Evolutionary conservation across 2,888 invertebrate species (phyloP).

Genomic region (Macrostomum cliftonense): DNA sequence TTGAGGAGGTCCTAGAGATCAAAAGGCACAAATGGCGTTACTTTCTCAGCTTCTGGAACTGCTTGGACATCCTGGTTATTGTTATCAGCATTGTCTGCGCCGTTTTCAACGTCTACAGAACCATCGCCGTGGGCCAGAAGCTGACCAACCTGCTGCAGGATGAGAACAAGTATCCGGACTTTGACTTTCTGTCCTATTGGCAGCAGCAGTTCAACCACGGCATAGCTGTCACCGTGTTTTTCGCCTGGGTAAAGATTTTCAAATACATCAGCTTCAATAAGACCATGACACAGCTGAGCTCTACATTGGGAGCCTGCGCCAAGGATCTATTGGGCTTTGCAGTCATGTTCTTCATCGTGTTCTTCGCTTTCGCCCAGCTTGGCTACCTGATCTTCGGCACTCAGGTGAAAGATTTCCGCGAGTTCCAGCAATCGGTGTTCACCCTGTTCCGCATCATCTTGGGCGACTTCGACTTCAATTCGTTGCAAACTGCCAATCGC

Average conservation of each 20-base stretch:
- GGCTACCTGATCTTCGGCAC: slow-evolving; percentile 55
- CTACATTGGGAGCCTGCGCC: slow-evolving; percentile 50
- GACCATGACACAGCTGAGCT: slow-evolving; percentile 54
- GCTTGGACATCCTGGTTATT: slow-evolving; percentile 47
- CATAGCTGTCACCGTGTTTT: slow-evolving; percentile 47
- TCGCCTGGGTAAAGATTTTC: slow-evolving; percentile 55
- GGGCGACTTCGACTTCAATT: slow-evolving; percentile 55
- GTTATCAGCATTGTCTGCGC: slow-evolving; percentile 40
- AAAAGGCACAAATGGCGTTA: slow-evolving; percentile 37
- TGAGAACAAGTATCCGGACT: slow-evolving; percentile 42
- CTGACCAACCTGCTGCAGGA: slow-evolving; percentile 35
- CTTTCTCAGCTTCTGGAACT: slow-evolving; percentile 47
- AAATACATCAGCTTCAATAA: slow-evolving; percentile 58
- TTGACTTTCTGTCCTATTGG: slow-evolving; percentile 46
- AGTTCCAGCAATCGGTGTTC: slow-evolving; percentile 34
- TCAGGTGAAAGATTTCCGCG: slow-evolving; percentile 49
- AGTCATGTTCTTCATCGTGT: slow-evolving; percentile 57
- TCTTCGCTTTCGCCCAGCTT: slow-evolving; percentile 55
- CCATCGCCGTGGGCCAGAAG: slow-evolving; percentile 32
- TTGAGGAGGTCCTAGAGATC: slow-evolving; percentile 43
- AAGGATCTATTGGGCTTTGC: slow-evolving; percentile 53
- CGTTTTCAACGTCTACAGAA: slow-evolving; percentile 41
- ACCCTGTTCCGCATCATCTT: slow-evolving; percentile 55
- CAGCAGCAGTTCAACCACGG: slow-evolving; percentile 45
- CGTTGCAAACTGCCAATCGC: slow-evolving; percentile 49